Conservation (phyloP, 1,140 invertebrate species). For the Charaxes varanes region DNA sequence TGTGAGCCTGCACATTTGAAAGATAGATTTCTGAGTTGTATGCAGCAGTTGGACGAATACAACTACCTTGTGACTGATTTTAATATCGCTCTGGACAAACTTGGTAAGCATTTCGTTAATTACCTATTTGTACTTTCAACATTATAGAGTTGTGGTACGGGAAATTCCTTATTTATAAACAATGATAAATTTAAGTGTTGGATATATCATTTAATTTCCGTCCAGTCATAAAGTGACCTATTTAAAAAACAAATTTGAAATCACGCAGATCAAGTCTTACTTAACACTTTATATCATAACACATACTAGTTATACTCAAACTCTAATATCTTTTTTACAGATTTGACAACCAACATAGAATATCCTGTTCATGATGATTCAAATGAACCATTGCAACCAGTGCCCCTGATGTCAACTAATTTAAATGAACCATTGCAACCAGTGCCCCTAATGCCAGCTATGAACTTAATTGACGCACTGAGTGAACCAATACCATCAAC, state of each 20-base stretch:
- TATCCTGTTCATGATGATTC: conserved; percentile 38
- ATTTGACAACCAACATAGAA: conserved; percentile 21
- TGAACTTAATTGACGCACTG: conserved; percentile 46
- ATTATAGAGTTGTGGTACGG: too few relatives aligned
- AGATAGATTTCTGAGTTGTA: conserved; percentile 41
- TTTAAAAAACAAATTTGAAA: too few relatives aligned
- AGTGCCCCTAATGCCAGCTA: not conserved
- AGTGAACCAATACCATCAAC: conserved; percentile 50
- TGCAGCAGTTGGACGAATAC: conserved; percentile 58
- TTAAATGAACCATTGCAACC: too few relatives aligned
- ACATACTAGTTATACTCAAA: too few relatives aligned
- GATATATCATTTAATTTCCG: too few relatives aligned
- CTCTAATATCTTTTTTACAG: conserved; percentile 25
- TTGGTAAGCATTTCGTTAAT: conserved; percentile 33
- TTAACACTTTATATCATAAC: too few relatives aligned
- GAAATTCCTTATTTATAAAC: too few relatives aligned
- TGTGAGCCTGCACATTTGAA: conserved; percentile 51
- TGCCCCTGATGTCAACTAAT: not conserved
- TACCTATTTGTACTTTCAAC: not conserved
- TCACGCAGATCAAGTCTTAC: too few relatives aligned
- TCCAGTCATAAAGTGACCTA: too few relatives aligned
- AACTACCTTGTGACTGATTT: conserved; percentile 57
- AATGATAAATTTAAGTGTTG: too few relatives aligned
- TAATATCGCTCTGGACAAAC: conserved; percentile 37
- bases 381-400: not conserved